Conservation (phyloP, 2,113 vertebrate genomes). For the Psammodynastes pulverulentus region DNA sequence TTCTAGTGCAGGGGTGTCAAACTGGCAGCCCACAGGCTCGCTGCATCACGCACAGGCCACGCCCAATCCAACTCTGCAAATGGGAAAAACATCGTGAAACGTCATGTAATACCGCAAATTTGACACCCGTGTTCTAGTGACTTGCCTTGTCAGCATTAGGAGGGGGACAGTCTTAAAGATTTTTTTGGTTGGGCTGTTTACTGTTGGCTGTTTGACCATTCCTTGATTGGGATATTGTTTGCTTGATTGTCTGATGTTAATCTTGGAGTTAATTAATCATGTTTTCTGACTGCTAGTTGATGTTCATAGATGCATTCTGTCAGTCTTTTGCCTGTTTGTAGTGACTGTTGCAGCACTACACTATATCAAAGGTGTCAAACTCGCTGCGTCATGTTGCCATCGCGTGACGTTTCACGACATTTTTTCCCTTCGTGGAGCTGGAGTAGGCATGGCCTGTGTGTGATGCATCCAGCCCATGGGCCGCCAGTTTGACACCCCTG, state of each 20-base stretch:
- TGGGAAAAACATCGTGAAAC: too few species aligned
- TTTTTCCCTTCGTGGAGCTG: too few species aligned
- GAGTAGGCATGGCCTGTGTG: too few species aligned
- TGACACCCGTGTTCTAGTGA: neutral
- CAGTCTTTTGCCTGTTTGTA: neutral
- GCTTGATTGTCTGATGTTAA: neutral
- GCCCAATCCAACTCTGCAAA: too few species aligned
- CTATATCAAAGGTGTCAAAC: too few species aligned
- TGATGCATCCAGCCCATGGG: too few species aligned
- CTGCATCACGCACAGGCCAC: too few species aligned
- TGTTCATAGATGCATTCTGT: neutral
- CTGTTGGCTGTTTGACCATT: neutral
- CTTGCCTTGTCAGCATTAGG: neutral
- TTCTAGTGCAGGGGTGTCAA: neutral
- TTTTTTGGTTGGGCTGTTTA: neutral
- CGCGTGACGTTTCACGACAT: too few species aligned
- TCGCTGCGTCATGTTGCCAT: too few species aligned
- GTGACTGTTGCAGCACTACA: neutral
- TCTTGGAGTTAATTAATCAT: neutral
- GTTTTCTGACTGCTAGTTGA: neutral
- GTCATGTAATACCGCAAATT: fast-evolving
- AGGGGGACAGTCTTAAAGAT: neutral
- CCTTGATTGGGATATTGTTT: neutral
- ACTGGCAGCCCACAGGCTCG: too few species aligned
- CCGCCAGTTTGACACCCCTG: too few species aligned